phyloP scores from a whole-genome alignment of 2,888 invertebrate genomes.

The Acanthopleura granulata region DNA sequence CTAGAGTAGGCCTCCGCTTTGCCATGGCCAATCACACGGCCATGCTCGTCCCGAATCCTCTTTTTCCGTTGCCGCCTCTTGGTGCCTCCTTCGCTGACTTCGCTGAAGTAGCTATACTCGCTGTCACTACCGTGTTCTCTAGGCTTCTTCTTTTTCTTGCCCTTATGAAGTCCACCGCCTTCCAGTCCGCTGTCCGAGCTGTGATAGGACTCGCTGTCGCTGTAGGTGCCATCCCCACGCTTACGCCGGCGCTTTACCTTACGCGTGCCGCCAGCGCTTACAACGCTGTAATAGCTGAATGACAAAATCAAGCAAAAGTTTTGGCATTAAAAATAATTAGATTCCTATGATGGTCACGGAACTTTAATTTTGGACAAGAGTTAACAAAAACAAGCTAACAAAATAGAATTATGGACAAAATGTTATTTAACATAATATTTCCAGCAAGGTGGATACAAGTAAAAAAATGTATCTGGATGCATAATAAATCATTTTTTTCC shows the following conservation, averaged over 20 bases:
- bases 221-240: conserved; percentile 65
- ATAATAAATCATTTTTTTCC: no score
- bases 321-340: neutral
- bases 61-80: conserved; percentile 47
- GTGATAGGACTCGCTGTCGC: conserved; percentile 64
- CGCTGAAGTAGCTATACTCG: conserved; percentile 64
- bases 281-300: conserved; percentile 46
- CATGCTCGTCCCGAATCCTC: conserved; percentile 60
- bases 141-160: conserved; percentile 44
- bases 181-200: conserved; percentile 53
- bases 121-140: conserved; percentile 61
- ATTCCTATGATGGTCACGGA: no score
- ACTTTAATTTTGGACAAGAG: no score
- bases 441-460: no score
- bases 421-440: no score
- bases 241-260: conserved; percentile 55
- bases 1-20: conserved; percentile 45
- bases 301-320: neutral
- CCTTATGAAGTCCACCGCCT: conserved; percentile 50
- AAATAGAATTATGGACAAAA: no score
- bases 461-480: no score
- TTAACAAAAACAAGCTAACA: no score
- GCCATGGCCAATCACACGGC: conserved; percentile 63
- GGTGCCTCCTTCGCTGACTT: conserved; percentile 64
- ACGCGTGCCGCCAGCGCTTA: conserved; percentile 65